Base-by-base conservation (phyloP, 2,888 invertebrate species). In the Nomada fabriciana region DNA sequence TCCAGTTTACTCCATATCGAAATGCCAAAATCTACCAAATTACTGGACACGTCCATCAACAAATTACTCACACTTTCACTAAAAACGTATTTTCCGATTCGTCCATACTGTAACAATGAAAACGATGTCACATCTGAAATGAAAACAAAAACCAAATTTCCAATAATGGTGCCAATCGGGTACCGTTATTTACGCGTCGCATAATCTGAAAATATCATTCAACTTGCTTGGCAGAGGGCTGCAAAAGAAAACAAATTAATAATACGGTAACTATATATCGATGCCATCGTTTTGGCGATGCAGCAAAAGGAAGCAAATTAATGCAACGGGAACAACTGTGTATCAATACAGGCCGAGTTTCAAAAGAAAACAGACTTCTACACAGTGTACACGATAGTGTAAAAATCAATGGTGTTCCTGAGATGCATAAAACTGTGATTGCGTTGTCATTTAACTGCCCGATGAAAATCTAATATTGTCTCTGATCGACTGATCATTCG, bases 231-330 rank as follows among this genome's bases (percentile, higher is more conserved):
- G 4, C 25, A 7, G 64, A 3, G 2, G 29, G 11, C 42, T 9
- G 13, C 29, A 47, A 29, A 65, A 23, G 43, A 47, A 73, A 57
- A 57, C n/a, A 47, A 65, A 47, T 65, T 65, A 65, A 73, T 65
- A 57, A 36, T 65, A 57, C 65, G 10, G 47, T 36, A 63, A 42
- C 36, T 73, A 65, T 57, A 47, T 36, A 65, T 57, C 65, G 65
- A n/a, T 36, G 43, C 47, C 63, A 43, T 55, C 42, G 43, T 69
- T 57, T 57, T 10, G 13, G 5, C 10, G 23, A 10, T 2, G 29
- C 25, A 20, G 13, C 18, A 23, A 57, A 57, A 18, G 47, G 47
- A 65, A 57, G 18, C 20, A 57, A 65, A 65, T 36, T 36, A 73
- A 65, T 57, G 57, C 29, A 55, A 25, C 20, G 11, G 42, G 36